Evolutionary conservation across 2,113 vertebrate genomes (phyloP), one percentile per base, ranked within the genome.

Genomic region (Crotalus tigris): DNA sequence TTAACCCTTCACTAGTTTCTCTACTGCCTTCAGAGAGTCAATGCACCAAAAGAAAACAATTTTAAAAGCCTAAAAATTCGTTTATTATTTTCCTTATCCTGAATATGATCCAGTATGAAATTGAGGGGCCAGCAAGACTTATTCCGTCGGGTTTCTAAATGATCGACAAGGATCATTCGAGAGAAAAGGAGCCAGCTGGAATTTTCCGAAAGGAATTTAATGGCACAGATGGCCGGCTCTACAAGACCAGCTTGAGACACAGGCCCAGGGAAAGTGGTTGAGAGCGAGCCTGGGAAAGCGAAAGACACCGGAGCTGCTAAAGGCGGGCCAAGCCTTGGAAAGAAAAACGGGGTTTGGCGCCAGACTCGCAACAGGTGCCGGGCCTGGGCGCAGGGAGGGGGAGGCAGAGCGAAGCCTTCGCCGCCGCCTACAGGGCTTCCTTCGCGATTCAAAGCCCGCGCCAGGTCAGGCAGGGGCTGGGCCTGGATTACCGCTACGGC

Each of bases 371-470:
- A 95, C 95, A 96, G 94, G 95, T 96, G 95, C 88, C 57, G 33
- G 75, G 53, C 53, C 49, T 26, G 54, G 59, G 1, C 29, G 54
- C 23, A 59, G 89, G 64, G 26, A 6, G 24, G 86, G 5, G 1
- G 44, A 54, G 53, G 53, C 17, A 23, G 55, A 57, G 55, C 29
- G 88, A 24, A 10, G 12, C 33, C 2, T 10, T 4, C 61, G 86
- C 51, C 10, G 0, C 29, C 64, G 58, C 89, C 92, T 44, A n/a
- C 64, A 44, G 89, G 90, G 44, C 90, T 86, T 46, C 91, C 58
- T 46, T 23, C 21, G 29, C 54, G 23, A 91, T 95, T 96, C 93
- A 95, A 96, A 94, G 81, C 88, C 95, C 93, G 94, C 93, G 94
- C 94, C 93, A 94, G 29, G 85, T 17, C 54, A 26, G 29, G 44